A percentile compares a stretch with the other conserved stretches of the same genome.
phyloP scores from a whole-genome alignment of 2,797 vertebrate genomes.

The Graptemys geographica region DNA sequence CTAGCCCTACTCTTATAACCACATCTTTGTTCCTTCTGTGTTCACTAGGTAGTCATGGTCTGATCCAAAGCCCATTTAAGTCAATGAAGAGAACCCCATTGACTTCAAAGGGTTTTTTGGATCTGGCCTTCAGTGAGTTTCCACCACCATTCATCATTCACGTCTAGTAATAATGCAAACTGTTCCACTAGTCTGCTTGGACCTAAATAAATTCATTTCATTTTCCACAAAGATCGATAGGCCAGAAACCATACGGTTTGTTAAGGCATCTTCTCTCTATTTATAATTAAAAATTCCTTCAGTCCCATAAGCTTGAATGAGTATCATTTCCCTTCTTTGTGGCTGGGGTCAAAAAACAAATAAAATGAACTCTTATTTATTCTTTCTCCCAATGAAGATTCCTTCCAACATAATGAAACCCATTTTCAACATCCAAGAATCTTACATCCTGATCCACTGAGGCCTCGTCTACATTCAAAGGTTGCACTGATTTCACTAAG shows the following conservation, averaged over 20 bases:
- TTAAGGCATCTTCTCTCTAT: conserved; percentile 50
- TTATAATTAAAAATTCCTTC: conserved; percentile 48
- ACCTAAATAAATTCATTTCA: conserved; percentile 48
- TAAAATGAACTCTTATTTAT: not conserved
- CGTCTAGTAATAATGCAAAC: conserved; percentile 39
- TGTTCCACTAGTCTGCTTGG: conserved; percentile 20
- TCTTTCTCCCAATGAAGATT: not conserved
- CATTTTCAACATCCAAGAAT: not conserved
- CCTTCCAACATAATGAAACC: not conserved
- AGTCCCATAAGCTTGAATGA: conserved; percentile 36
- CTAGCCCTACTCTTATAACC: not conserved
- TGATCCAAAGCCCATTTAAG: not conserved
- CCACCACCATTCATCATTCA: conserved; percentile 51
- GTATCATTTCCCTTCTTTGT: conserved; percentile 33
- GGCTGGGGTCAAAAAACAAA: not conserved
- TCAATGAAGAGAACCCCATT: not conserved
- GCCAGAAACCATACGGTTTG: conserved; percentile 33
- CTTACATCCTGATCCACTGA: not conserved
- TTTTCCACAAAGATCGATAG: conserved; percentile 61
- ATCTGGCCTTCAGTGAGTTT: not conserved
- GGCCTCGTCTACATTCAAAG: not conserved
- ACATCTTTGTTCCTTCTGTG: not conserved
- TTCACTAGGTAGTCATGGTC: not conserved
- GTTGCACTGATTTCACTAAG: not conserved
- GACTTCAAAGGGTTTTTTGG: not conserved